Evolutionary conservation across 1,140 invertebrate genomes (phyloP).

Genomic region (Anthonomus grandis): DNA sequence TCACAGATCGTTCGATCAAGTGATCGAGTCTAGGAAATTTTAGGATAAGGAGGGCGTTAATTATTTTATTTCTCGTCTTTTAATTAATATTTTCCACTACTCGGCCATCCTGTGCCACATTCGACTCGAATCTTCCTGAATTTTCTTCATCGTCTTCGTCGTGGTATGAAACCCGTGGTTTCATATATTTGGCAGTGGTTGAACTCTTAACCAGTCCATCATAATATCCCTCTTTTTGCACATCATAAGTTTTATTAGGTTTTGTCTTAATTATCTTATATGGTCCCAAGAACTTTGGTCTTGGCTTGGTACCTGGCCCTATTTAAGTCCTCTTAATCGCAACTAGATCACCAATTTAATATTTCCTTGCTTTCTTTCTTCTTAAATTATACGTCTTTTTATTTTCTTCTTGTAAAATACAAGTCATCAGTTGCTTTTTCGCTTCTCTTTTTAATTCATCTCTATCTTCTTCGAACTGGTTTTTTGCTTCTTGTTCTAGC

Average conservation of each 20-base stretch:
- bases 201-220: conserved; percentile 36
- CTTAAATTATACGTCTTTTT: conserved; percentile 37
- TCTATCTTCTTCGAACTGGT: neutral
- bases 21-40: too few relatives aligned
- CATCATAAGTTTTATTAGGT: conserved; percentile 39
- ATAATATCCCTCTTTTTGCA: conserved; percentile 27
- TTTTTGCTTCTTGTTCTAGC: neutral
- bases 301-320: conserved; percentile 41
- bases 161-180: conserved; percentile 29
- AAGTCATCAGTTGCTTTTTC: conserved; percentile 38
- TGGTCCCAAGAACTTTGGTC: conserved; percentile 45
- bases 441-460: conserved; percentile 6
- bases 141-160: conserved; percentile 1
- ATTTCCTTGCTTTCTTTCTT: conserved; percentile 31
- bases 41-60: too few relatives aligned
- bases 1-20: too few relatives aligned
- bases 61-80: too few relatives aligned
- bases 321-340: conserved; percentile 47
- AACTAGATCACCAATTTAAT: conserved; percentile 42
- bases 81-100: too few relatives aligned
- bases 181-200: conserved; percentile 41
- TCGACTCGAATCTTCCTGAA: conserved; percentile 17
- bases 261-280: conserved; percentile 41
- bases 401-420: conserved; percentile 46
- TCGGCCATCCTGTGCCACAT: conserved; percentile 34